Base-by-base conservation (phyloP, 2,888 invertebrate species). In the Drosophila eohydei region DNA sequence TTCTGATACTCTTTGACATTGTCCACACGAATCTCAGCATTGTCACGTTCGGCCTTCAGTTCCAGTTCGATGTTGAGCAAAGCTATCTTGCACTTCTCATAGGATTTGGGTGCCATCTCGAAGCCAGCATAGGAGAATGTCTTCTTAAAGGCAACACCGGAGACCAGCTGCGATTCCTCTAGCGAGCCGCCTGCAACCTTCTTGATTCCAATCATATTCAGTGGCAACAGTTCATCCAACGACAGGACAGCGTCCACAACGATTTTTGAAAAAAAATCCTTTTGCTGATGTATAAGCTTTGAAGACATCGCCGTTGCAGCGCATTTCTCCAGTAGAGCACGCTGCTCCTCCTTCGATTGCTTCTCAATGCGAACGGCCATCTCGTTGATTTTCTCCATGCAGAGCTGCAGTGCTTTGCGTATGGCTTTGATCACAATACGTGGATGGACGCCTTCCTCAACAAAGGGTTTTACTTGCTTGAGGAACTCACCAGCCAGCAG, bases 61-160 rank as follows among this genome's bases (percentile, higher is more conserved):
- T 99, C 99, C 76, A 99, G 93, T 93, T 99, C 99, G 79, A 99
- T 98, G 91, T 99, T 99, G 8, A 99, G 94, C 38, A 99, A 93
- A 0, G 99, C 99, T 75, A 99, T 99, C 94, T 97, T 97, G 84
- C 98, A 98, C 75, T 96, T 94, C 14, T 94, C 92, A 91, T 99
- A 99, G 28, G 94, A 95, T 94, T 99, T 99, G 0, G 98, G 98
- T 91, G 99, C 99, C 99, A 99, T 99, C 94, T 99, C 99, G 92
- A 99, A 99, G 11, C 99, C 99, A 78, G 99, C 99, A 92, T 99
- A 99, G 0, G 99, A 98, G 94, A 99, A 99, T 0, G 99, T 99
- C 94, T 99, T 99, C 94, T 99, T 99, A 93, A 99, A 99, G 0
- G 99, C 98, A 1, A 99, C 99, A 14, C 99, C 93, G 6, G 96